Percentiles rank a stretch among this genome's conserved stretches.
These are phyloP conservation scores for Drosophila kuntzei DNA, from an alignment of 2,888 invertebrate species.

Conservation along the genomic window DNA sequence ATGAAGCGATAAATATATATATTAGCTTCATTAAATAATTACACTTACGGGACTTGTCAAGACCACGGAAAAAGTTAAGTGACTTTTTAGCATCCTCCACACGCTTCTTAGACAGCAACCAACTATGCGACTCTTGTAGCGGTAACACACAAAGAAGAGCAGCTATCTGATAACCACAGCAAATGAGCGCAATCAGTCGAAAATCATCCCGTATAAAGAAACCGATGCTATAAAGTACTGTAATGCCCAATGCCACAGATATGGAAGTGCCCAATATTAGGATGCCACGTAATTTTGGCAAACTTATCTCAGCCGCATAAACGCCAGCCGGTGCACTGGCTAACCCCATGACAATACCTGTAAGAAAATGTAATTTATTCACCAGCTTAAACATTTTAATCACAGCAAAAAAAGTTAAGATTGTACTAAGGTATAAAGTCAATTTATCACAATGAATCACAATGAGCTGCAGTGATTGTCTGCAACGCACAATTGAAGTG, in stretches of 20 bases:
- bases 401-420: no score
- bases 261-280: slow-evolving; percentile 88
- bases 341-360: slow-evolving; percentile 83
- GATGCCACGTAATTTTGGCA: slow-evolving; percentile 88
- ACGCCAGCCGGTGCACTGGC: slow-evolving; percentile 84
- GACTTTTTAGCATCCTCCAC: slow-evolving; percentile 87
- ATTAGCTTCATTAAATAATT: background rate
- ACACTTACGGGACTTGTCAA: slow-evolving; percentile 81
- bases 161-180: slow-evolving; percentile 81
- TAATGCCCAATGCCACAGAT: slow-evolving; percentile 88
- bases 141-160: slow-evolving; percentile 86
- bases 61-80: slow-evolving; percentile 88
- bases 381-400: background rate
- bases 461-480: no score
- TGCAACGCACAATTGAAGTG: no score
- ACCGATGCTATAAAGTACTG: slow-evolving; percentile 88
- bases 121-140: slow-evolving; percentile 89
- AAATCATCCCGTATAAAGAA: slow-evolving; percentile 84
- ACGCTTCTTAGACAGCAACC: slow-evolving; percentile 88
- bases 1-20: background rate
- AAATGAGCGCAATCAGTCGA: slow-evolving; percentile 82
- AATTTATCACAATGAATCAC: no score
- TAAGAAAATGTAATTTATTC: slow-evolving; percentile 8
- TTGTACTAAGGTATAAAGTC: background rate
- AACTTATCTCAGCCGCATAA: slow-evolving; percentile 85